Evolutionary conservation across 2,888 invertebrate species (phyloP).

Genomic region (Ceriagrion tenellum): DNA sequence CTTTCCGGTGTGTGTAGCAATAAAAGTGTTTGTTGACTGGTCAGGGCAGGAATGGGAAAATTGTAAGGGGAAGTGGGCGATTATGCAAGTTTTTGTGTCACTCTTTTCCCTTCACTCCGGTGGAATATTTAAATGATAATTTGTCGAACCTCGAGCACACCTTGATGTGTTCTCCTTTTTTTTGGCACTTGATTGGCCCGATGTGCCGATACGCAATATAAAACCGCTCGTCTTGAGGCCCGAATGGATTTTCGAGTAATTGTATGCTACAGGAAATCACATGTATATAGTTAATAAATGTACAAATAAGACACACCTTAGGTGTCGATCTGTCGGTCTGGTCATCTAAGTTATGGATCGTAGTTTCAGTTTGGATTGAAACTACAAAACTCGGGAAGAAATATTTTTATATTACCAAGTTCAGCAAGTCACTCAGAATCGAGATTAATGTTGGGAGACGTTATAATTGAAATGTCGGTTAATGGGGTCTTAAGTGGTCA

Average conservation of each 20-base stretch:
- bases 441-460: no score
- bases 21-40: conserved; percentile 1
- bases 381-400: no score
- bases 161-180: background rate
- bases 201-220: background rate
- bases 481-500: no score
- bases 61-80: background rate
- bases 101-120: background rate
- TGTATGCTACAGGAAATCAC: background rate
- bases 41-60: background rate
- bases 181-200: background rate
- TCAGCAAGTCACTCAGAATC: no score
- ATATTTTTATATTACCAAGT: no score
- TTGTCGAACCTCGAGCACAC: background rate
- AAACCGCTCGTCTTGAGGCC: background rate
- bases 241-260: background rate
- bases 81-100: conserved; percentile 33
- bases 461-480: no score
- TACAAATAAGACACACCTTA: background rate
- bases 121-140: background rate
- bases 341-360: no score
- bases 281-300: background rate
- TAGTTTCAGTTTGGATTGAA: no score
- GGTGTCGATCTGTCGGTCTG: no score
- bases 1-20: conserved; percentile 24